Base-by-base conservation (phyloP, 2,113 vertebrate species). In the Seriola dumerili region DNA sequence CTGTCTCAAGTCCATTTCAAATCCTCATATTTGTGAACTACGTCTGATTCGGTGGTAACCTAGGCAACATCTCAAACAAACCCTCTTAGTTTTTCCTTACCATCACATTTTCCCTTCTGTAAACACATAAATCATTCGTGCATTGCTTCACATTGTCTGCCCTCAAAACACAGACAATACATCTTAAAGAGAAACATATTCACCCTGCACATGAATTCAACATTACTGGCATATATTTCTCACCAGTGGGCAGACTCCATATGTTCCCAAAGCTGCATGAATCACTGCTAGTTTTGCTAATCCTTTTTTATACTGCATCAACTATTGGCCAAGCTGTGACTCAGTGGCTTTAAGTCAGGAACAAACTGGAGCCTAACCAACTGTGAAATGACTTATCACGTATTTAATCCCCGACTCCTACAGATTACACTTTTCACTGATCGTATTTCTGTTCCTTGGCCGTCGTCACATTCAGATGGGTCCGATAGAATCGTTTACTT, bases 261-360 rank as follows among this genome's bases (percentile, higher is more conserved):
- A 62, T 78, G 85, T 58, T 85, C 72, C 40, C 52, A 16, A 75
- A 79, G 40, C 50, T 50, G 73, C 76, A 65, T 48, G 21, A 81
- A 78, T 57, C 42, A 5, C 8, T 61, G 68, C 76, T 77, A 70
- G 69, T 2, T 3, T 11, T 34, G 25, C 17, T 82, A 66, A 80
- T 83, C 84, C 61, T 10, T 11, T 10, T 74, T 72, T 74, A 40
- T 34, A 55, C 61, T 42, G 32, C 72, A 44, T 55, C 9, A 25
- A 29, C 57, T n/a, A 4, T n/a, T 19, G 40, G 76, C 78, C 80
- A 80, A 84, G 67, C 32, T 78, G 75, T 80, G 72, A 84, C 61
- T 89, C 72, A 72, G 74, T 40, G 65, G 75, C 72, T 86, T 48
- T 61, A 46, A 68, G 50, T 80, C 72, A n/a, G 70, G 25, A 74